These are phyloP conservation scores for Lasiurus borealis DNA, from an alignment of 2,113 vertebrate species.

Conservation along the genomic window DNA sequence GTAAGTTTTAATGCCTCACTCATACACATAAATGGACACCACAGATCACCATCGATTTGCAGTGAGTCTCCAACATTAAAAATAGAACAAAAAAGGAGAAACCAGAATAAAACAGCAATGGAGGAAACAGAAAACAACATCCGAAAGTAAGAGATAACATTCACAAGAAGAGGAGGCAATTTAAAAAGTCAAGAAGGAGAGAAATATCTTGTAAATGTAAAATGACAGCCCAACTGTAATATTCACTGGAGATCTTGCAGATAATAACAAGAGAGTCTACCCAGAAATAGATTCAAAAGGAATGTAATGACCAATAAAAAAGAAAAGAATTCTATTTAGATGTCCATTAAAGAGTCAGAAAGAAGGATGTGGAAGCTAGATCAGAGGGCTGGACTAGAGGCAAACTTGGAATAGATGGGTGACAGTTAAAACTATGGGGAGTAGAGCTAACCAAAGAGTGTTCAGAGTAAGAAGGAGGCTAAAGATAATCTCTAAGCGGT, in stretches of 20 bases:
- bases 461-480: neutral
- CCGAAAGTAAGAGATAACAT: neutral
- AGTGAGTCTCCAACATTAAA: neutral
- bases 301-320: neutral
- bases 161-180: neutral
- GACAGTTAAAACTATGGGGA: neutral
- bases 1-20: neutral
- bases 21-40: neutral
- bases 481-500: neutral
- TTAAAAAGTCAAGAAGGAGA: neutral
- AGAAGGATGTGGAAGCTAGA: neutral
- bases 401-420: neutral
- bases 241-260: neutral
- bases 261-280: neutral
- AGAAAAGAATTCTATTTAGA: neutral
- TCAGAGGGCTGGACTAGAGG: neutral
- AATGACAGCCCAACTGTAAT: neutral
- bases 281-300: neutral
- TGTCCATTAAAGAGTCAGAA: neutral
- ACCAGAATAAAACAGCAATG: neutral
- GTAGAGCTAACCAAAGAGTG: neutral
- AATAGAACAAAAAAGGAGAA: neutral
- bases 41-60: neutral
- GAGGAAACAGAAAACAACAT: neutral
- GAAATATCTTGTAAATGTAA: constrained; percentile 11